Percentiles rank a stretch among this genome's conserved stretches.
Evolutionary conservation across 2,888 invertebrate genomes (phyloP).

Genomic region (Hypercompe scribonia): DNA sequence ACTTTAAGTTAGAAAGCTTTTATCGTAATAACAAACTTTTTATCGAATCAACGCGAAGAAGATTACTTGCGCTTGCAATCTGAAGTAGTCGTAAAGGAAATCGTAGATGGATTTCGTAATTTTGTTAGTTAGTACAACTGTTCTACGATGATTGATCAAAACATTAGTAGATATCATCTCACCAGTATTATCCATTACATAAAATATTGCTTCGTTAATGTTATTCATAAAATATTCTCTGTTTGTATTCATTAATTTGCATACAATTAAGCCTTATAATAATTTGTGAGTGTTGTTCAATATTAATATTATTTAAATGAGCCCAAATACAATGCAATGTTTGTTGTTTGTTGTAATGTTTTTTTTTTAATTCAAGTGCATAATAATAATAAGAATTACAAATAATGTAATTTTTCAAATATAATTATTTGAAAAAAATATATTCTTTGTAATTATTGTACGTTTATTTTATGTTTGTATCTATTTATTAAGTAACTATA

Average conservation of each 20-base stretch:
- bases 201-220: not conserved
- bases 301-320: not conserved
- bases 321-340: not conserved
- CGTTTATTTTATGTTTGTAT: too few relatives aligned
- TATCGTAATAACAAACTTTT: constrained; percentile 1
- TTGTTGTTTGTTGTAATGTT: too few relatives aligned
- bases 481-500: too few relatives aligned
- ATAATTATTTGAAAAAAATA: too few relatives aligned
- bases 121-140: constrained; percentile 2
- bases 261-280: not conserved
- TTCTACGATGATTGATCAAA: constrained; percentile 4
- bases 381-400: not conserved
- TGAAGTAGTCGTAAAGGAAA: not conserved
- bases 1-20: not conserved
- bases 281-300: not conserved
- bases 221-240: not conserved
- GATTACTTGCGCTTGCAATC: constrained; percentile 3
- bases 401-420: too few relatives aligned
- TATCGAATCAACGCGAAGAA: constrained; percentile 4
- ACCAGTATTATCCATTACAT: not conserved
- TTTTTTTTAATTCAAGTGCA: not conserved
- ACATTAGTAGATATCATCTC: not conserved
- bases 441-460: too few relatives aligned
- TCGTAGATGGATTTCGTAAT: not conserved
- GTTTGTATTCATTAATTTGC: not conserved